Evolutionary conservation across 2,797 vertebrate genomes (phyloP).

Genomic region (Helostoma temminkii): DNA sequence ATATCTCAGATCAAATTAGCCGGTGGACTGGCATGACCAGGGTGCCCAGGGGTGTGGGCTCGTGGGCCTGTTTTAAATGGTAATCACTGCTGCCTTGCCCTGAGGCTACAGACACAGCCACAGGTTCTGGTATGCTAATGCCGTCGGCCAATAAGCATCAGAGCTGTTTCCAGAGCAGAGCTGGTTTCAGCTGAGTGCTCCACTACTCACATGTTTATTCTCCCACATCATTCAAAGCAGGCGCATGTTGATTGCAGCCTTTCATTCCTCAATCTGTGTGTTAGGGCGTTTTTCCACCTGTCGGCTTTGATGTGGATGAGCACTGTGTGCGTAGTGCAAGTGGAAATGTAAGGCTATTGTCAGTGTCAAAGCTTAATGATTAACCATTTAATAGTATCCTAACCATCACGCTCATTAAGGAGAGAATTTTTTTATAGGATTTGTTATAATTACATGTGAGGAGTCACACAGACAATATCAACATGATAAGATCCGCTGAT

Average conservation of each 20-base stretch:
- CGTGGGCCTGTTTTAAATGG: slow-evolving; percentile 57
- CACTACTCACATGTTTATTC: slow-evolving; percentile 65
- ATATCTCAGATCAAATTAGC: too few relatives aligned
- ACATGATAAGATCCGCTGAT: too few relatives aligned
- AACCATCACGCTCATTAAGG: neutral
- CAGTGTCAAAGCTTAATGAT: slow-evolving; percentile 57
- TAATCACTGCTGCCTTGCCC: slow-evolving; percentile 48
- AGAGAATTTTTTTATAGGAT: too few relatives aligned
- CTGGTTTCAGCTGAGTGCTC: slow-evolving; percentile 50
- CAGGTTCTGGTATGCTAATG: slow-evolving; percentile 64
- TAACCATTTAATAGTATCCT: slow-evolving; percentile 28
- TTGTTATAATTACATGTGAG: too few relatives aligned
- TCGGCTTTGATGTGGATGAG: slow-evolving; percentile 66
- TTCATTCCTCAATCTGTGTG: slow-evolving; percentile 55
- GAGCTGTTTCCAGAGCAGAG: slow-evolving; percentile 46
- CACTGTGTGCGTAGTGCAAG: slow-evolving; percentile 30
- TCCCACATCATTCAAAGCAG: slow-evolving; percentile 65
- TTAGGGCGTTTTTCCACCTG: slow-evolving; percentile 57
- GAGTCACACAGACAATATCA: too few relatives aligned
- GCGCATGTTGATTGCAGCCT: slow-evolving; percentile 61
- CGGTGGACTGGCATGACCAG: neutral
- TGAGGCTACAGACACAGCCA: slow-evolving; percentile 55
- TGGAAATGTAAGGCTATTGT: slow-evolving; percentile 36
- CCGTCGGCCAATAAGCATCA: slow-evolving; percentile 75
- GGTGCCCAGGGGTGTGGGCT: neutral